A percentile compares a stretch with the other conserved stretches of the same genome.
phyloP scores from a whole-genome alignment of 2,888 invertebrate genomes.

The Cerastoderma edule region DNA sequence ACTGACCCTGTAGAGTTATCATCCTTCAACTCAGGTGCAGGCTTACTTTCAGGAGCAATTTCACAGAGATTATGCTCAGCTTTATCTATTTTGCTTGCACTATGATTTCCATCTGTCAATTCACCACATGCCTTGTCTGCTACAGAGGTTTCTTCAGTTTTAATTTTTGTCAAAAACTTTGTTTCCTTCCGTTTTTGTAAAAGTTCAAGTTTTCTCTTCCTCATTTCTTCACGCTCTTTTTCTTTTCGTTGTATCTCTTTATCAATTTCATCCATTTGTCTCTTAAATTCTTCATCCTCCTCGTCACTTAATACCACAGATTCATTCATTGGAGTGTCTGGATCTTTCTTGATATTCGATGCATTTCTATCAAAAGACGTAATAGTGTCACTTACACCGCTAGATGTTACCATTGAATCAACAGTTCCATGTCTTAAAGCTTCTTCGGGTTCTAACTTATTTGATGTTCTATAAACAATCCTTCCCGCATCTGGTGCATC shows the following conservation, averaged over 20 bases:
- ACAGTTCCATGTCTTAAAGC: neutral
- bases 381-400: neutral
- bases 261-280: constrained; percentile 68
- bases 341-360: neutral
- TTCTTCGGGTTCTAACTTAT: neutral
- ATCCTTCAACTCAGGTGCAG: no score
- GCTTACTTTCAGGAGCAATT: no score
- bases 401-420: neutral
- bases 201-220: constrained; percentile 45
- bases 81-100: no score
- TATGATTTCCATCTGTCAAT: neutral
- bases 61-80: no score
- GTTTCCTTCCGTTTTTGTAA: constrained; percentile 47
- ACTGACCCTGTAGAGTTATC: no score
- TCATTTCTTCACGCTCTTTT: constrained; percentile 64
- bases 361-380: neutral
- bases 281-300: constrained; percentile 65
- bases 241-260: constrained; percentile 66
- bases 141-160: neutral
- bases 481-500: neutral
- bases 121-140: constrained; percentile 40
- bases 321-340: neutral
- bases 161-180: neutral
- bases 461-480: neutral
- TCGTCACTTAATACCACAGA: constrained; percentile 26